Base-by-base conservation (phyloP, 1,140 invertebrate genomes). In the Procambarus virginalis region DNA sequence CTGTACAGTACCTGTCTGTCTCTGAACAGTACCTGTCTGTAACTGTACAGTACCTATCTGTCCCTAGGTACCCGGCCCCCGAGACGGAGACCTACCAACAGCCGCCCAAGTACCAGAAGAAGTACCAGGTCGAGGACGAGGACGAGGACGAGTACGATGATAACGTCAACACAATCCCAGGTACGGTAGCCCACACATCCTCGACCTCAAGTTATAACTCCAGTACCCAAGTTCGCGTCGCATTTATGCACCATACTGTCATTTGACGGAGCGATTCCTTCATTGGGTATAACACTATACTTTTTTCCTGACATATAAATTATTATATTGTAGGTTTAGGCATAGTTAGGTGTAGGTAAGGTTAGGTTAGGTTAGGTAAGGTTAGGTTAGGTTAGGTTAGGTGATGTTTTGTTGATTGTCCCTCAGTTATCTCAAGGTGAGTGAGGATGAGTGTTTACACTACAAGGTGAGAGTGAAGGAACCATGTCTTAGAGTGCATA, bases 41-140 rank as follows among this genome's bases (percentile, higher is more conserved):
- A 6, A 1, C 10, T 20, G 3, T 78, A 6, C 12, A 49, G 70
- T 45, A 20, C 10, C 55, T 49, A 6, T 22, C 6, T 12, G 22
- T 22, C 45, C 64, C 46, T 64, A 88, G 86, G 64, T 88, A 88
- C 22, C 64, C 84, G n/a, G 86, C 78, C 4, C 78, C 78, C 22
- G 46, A 82, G 78, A n/a, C 68, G 10, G 86, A 88, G 3, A 78
- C 81, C 64, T 88, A 88, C 86, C 58, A 34, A 0, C 60, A 88
- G 64, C 86, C 78, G 8, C 86, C 86, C 64, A 88, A 34, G 77
- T 88, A 88, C 77, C 79, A 73, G 49, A 81, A 75, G 70, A 81
- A 86, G 34, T 78, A 86, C 68, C 20, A 51, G n/a, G 34, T 34
- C 34, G n/a, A 77, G 9, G 86, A 88, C 4, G 60, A 68, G 6